Evolutionary conservation across 2,888 invertebrate genomes (phyloP).

Genomic region (Ypsolopha sequella): DNA sequence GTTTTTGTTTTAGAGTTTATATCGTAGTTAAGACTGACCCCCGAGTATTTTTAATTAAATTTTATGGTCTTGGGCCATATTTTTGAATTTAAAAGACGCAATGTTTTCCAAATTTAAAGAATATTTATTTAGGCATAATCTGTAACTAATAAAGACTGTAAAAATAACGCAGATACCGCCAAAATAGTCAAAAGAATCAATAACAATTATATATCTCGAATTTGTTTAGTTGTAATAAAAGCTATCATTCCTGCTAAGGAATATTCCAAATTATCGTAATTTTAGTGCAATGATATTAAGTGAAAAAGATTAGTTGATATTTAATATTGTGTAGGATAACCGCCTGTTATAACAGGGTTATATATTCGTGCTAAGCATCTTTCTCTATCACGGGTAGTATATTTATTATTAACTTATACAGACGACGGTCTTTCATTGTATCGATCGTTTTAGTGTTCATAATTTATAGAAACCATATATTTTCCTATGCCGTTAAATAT

Average conservation of each 20-base stretch:
- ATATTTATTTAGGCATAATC: too few species aligned
- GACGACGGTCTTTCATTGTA: neutral
- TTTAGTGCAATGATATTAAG: constrained; percentile 65
- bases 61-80: too few species aligned
- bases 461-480: neutral
- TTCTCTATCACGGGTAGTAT: constrained; percentile 29
- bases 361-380: constrained; percentile 11
- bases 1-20: constrained; percentile 65
- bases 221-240: constrained; percentile 49
- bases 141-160: too few species aligned
- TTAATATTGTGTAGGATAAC: constrained; percentile 6
- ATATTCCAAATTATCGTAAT: constrained; percentile 57
- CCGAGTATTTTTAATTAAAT: constrained; percentile 35
- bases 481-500: neutral
- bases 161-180: too few species aligned
- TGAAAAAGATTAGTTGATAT: constrained; percentile 34
- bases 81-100: too few species aligned
- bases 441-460: neutral
- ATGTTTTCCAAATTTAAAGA: too few species aligned
- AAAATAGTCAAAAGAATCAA: too few species aligned
- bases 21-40: constrained; percentile 64
- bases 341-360: constrained; percentile 12
- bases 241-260: constrained; percentile 57
- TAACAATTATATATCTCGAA: constrained; percentile 39
- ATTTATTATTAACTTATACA: neutral